phyloP scores from a whole-genome alignment of 1,140 invertebrate genomes.

The Euborellia annulipes region DNA sequence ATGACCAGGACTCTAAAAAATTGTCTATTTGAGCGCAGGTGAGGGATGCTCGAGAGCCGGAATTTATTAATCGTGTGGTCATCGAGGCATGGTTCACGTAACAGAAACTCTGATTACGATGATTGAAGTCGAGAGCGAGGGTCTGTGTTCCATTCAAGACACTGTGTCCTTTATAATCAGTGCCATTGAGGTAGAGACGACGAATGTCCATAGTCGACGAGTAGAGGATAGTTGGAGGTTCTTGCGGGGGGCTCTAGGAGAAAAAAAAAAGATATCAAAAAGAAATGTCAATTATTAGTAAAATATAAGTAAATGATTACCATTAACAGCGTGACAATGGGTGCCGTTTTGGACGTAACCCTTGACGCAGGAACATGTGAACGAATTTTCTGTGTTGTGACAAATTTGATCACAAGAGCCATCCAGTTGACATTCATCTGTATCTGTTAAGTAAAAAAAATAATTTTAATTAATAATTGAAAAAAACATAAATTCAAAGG shows the following conservation, averaged over 20 bases:
- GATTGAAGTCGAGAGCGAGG: slow-evolving; percentile 32
- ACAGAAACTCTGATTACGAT: slow-evolving; percentile 44
- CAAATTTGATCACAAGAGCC: slow-evolving; percentile 67
- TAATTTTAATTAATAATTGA: not conserved
- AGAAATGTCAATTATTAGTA: not conserved
- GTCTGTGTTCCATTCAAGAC: slow-evolving; percentile 27
- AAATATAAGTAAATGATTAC: slow-evolving; percentile 28
- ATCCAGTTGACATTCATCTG: slow-evolving; percentile 54
- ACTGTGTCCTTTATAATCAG: slow-evolving; percentile 26
- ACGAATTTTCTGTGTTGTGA: slow-evolving; percentile 51
- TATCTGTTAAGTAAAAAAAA: slow-evolving; percentile 36
- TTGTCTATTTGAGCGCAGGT: slow-evolving; percentile 44
- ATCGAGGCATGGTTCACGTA: slow-evolving; percentile 40
- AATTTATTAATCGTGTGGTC: slow-evolving; percentile 15
- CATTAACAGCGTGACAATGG: slow-evolving; percentile 47
- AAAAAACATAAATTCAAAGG: not conserved
- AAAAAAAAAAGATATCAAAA: not conserved
- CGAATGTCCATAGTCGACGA: slow-evolving; percentile 35
- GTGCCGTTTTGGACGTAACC: slow-evolving; percentile 47
- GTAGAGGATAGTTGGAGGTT: slow-evolving; percentile 34
- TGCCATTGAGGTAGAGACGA: slow-evolving; percentile 35
- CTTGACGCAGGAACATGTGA: slow-evolving; percentile 53
- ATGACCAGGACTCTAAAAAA: slow-evolving; percentile 34
- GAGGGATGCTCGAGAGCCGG: slow-evolving; percentile 22
- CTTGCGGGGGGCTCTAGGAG: slow-evolving; percentile 21